These are phyloP conservation scores for Sciurus carolinensis DNA, from an alignment of 2,797 vertebrate genomes.

Conservation along the genomic window DNA sequence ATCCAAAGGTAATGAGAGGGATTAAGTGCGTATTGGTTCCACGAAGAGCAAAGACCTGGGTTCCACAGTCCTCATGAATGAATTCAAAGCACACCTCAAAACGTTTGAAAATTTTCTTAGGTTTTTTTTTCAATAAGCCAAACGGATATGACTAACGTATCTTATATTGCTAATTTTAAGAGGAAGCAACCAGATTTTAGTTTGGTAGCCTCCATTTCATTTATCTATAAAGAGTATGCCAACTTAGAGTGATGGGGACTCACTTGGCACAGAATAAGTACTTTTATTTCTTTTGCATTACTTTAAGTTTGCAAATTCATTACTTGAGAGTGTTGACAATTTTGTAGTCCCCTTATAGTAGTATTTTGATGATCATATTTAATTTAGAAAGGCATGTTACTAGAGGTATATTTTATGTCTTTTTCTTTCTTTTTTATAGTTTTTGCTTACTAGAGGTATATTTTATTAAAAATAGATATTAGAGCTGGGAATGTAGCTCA, in stretches of 20 bases:
- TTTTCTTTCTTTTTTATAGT: too few species aligned
- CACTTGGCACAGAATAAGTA: neutral
- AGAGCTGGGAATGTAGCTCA: neutral
- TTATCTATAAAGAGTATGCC: neutral
- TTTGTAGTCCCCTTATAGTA: neutral
- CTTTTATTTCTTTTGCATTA: neutral
- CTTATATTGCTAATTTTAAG: conserved; percentile 30
- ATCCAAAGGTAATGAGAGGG: conserved; percentile 93
- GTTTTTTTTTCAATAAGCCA: neutral
- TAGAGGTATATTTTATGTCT: neutral
- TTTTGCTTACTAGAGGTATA: neutral
- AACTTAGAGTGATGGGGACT: neutral
- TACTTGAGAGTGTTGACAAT: conserved; percentile 1
- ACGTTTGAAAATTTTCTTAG: neutral
- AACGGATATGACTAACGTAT: neutral
- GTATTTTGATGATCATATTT: conserved; percentile 12
- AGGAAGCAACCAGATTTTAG: conserved; percentile 30
- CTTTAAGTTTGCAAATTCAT: conserved; percentile 26
- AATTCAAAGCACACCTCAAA: conserved; percentile 12
- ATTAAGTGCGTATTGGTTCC: neutral
- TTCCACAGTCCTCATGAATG: neutral
- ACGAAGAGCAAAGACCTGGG: neutral
- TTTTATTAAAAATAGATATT: neutral
- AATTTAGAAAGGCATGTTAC: neutral
- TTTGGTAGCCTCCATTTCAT: neutral